These are phyloP conservation scores for Epinephelus moara DNA, from an alignment of 2,113 vertebrate genomes.

Conservation along the genomic window DNA sequence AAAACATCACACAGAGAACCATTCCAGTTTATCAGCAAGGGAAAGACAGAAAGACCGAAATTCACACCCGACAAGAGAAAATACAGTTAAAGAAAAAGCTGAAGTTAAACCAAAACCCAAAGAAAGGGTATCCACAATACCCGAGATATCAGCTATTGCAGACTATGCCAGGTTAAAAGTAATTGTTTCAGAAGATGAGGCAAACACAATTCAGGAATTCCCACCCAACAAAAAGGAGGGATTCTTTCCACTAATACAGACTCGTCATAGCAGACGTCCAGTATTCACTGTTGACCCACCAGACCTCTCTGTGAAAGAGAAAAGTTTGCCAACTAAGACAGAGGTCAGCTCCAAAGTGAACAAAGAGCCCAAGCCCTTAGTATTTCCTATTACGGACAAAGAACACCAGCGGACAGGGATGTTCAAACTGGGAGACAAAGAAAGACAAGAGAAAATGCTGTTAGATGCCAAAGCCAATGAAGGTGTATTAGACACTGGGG, in stretches of 20 bases:
- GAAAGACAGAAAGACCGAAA: constrained; percentile 47
- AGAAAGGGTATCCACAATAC: constrained; percentile 61
- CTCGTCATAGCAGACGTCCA: constrained; percentile 73
- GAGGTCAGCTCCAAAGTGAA: constrained; percentile 56
- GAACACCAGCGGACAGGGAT: constrained; percentile 79
- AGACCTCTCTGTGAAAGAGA: constrained; percentile 55
- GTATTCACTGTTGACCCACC: constrained; percentile 68
- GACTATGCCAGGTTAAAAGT: constrained; percentile 83
- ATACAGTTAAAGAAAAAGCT: constrained; percentile 25
- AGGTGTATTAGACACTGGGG: neutral
- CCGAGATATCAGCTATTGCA: constrained; percentile 80
- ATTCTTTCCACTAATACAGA: constrained; percentile 79
- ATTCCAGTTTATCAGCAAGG: constrained; percentile 28
- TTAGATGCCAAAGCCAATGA: constrained; percentile 34
- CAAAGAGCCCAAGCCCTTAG: constrained; percentile 68
- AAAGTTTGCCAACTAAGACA: constrained; percentile 60
- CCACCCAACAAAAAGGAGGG: constrained; percentile 80
- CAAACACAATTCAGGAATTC: constrained; percentile 63
- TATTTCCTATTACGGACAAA: constrained; percentile 77
- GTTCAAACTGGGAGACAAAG: constrained; percentile 78
- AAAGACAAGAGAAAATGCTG: constrained; percentile 58
- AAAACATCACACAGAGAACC: constrained; percentile 48
- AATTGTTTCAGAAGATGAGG: constrained; percentile 75
- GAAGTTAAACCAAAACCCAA: constrained; percentile 71
- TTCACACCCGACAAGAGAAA: constrained; percentile 18